Base-by-base conservation (phyloP, 2,797 vertebrate genomes). In the Australoheros facetus region DNA sequence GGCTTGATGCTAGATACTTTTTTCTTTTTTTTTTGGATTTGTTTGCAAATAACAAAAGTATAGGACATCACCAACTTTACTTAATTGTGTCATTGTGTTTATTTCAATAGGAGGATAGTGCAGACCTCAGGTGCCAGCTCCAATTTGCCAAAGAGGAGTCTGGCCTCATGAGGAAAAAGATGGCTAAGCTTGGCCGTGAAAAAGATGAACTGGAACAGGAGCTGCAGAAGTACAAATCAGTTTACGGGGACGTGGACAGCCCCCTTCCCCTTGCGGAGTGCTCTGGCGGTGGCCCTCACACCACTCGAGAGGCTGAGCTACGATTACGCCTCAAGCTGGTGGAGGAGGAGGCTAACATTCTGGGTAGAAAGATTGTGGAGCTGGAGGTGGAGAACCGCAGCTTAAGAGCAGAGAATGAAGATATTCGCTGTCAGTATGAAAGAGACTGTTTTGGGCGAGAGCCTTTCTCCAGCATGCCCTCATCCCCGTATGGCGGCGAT, bases 121-220 rank as follows among this genome's bases (percentile, higher is more conserved):
- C 98, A n/a, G 98, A 99, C 91, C 95, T 99, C 92, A 96, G 96
- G 81, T 99, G 98, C 91, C 98, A 99, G 95, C 97, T 99, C 71
- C 98, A 99, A 94, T 99, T 99, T 91, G 94, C 97, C 90, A 99
- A 99, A 93, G 98, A 99, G 87, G 98, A 99, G 92, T 98, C 98
- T 4, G 85, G 93, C 0, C 94, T 99, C 83, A 99, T 99, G 98
- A 96, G 98, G 45, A 99, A 98, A 91, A 99, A 99, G 94, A 98
- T 99, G 98, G 98, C 98, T 45, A 99, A 97, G 86, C 94, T 99
- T 23, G 97, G 98, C 34, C 96, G 95, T 16, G 98, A 99, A 91
- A 99, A 98, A 87, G 98, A 99, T 0, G 97, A 97, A 42, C 89
- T 98, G 88, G 98, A 99, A 75, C 98, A 98, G 88, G 98, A 99